phyloP scores from a whole-genome alignment of 2,113 vertebrate species.

The Astur gentilis region DNA sequence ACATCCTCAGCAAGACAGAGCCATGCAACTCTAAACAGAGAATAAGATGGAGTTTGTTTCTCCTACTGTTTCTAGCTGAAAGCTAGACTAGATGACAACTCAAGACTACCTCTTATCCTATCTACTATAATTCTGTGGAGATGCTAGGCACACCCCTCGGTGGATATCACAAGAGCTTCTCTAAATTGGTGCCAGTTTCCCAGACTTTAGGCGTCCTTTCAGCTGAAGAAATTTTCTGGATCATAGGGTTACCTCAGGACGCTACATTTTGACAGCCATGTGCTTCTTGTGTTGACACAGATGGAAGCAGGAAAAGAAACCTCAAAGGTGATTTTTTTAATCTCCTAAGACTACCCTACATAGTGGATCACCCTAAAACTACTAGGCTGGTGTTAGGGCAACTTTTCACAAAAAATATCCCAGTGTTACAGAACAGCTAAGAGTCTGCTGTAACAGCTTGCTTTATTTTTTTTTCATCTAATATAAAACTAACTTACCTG shows the following conservation, averaged over 20 bases:
- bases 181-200: neutral
- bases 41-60: neutral
- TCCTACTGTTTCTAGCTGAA: neutral
- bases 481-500: neutral
- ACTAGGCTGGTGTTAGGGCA: neutral
- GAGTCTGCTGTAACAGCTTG: neutral
- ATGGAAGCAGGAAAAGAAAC: neutral
- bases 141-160: neutral
- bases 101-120: neutral
- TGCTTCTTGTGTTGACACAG: neutral
- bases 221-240: neutral
- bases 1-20: neutral
- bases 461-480: neutral
- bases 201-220: neutral
- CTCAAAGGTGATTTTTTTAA: neutral
- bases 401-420: neutral
- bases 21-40: neutral
- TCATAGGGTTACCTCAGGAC: neutral
- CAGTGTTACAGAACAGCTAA: neutral
- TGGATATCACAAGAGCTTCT: neutral
- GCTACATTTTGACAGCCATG: neutral
- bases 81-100: neutral
- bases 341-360: neutral
- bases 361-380: neutral
- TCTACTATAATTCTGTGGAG: neutral